Percentiles rank a stretch among this genome's conserved stretches.
Conservation (phyloP, 1,140 invertebrate genomes). For the Thereuonema tuberculata region DNA sequence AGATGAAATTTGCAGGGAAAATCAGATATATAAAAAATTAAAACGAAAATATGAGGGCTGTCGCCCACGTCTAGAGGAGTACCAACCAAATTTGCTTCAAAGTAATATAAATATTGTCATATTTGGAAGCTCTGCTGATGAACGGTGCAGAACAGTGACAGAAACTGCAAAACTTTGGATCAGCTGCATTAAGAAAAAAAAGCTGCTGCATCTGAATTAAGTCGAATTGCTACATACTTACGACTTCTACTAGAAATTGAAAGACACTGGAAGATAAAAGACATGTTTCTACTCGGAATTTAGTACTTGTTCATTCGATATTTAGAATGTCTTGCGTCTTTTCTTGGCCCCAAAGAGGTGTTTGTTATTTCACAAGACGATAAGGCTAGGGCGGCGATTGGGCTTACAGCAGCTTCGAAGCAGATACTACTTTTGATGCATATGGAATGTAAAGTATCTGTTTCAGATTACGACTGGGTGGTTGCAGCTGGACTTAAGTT, state of each 20-base stretch:
- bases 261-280: background rate
- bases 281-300: background rate
- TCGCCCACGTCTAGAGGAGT: no score
- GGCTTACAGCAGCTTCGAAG: background rate
- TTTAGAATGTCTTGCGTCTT: background rate
- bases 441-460: background rate
- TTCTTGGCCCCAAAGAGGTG: background rate
- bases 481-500: background rate
- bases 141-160: no score
- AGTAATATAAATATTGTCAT: no score
- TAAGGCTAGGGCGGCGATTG: background rate
- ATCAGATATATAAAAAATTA: no score
- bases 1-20: no score
- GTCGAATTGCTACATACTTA: background rate
- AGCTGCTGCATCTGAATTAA: background rate
- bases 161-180: background rate
- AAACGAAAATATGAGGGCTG: no score
- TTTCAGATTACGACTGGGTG: background rate
- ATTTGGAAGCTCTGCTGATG: no score
- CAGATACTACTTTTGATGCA: background rate
- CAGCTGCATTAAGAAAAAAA: background rate
- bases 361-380: background rate
- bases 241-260: background rate
- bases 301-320: background rate
- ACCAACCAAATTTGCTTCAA: no score